A percentile compares a stretch with the other conserved stretches of the same genome.
These are phyloP conservation scores for Noctilio leporinus DNA, from an alignment of 2,113 vertebrate species.

Conservation along the genomic window DNA sequence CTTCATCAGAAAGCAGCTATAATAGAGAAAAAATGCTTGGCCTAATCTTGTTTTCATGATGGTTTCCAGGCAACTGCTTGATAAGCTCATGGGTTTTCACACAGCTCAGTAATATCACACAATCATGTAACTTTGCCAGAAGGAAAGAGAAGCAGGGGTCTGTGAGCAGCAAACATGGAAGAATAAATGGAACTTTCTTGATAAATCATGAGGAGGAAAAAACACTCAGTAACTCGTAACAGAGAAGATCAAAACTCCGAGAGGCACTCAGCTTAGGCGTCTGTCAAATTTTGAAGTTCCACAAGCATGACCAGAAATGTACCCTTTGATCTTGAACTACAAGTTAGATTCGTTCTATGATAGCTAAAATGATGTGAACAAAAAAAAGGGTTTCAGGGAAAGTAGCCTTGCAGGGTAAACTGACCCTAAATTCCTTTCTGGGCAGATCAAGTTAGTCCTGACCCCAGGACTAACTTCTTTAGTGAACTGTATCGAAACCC, in stretches of 20 bases:
- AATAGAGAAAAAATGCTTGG: slow-evolving; percentile 1
- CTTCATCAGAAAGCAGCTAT: slow-evolving; percentile 35
- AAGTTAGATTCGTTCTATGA: not conserved
- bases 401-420: not conserved
- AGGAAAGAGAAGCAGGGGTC: not conserved
- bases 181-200: not conserved
- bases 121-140: not conserved
- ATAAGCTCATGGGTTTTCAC: not conserved
- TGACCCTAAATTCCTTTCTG: not conserved
- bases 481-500: not conserved
- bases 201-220: not conserved
- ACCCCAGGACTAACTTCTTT: not conserved
- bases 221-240: not conserved
- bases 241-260: not conserved
- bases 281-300: not conserved
- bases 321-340: not conserved
- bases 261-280: not conserved
- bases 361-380: not conserved
- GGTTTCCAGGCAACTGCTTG: slow-evolving; percentile 46
- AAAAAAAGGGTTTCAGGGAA: not conserved
- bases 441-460: not conserved
- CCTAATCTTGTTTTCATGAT: slow-evolving; percentile 3
- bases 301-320: not conserved
- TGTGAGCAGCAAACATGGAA: not conserved
- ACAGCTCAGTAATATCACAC: not conserved